Percentiles rank a stretch among this genome's conserved stretches.
phyloP scores from a whole-genome alignment of 2,888 invertebrate species.

The Pterobdella sp. region DNA sequence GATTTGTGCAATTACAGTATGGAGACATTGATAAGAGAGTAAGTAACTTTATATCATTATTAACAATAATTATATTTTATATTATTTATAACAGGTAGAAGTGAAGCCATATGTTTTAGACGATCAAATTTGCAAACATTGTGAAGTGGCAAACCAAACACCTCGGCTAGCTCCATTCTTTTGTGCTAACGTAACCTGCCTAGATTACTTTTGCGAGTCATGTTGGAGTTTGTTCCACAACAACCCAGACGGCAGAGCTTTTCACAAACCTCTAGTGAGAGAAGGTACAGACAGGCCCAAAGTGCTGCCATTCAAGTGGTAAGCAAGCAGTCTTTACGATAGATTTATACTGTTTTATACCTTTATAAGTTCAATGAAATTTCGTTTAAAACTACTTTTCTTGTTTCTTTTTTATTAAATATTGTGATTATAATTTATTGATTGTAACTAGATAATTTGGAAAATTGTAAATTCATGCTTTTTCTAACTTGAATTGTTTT shows the following conservation, averaged over 20 bases:
- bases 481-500: background rate
- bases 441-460: too few relatives aligned
- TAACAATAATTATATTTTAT: background rate
- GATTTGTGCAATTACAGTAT: constrained; percentile 95
- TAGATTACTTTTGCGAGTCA: constrained; percentile 99
- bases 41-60: constrained; percentile 38
- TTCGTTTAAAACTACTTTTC: too few relatives aligned
- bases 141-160: constrained; percentile 91
- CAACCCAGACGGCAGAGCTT: constrained; percentile 80
- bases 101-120: constrained; percentile 98
- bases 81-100: constrained; percentile 58
- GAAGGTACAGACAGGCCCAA: constrained; percentile 94
- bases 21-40: constrained; percentile 97
- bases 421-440: too few relatives aligned
- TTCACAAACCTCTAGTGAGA: constrained; percentile 97
- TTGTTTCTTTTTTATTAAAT: too few relatives aligned
- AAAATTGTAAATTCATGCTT: background rate
- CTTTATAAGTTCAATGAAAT: too few relatives aligned
- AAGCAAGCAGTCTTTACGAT: too few relatives aligned
- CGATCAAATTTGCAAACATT: constrained; percentile 99
- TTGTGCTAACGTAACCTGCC: constrained; percentile 97
- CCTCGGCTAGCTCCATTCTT: constrained; percentile 99
- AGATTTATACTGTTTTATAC: too few relatives aligned
- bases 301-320: constrained; percentile 94
- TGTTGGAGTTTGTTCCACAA: constrained; percentile 99